Evolutionary conservation across 2,888 invertebrate species (phyloP).

Genomic region (Lasioglossum zephyrum): DNA sequence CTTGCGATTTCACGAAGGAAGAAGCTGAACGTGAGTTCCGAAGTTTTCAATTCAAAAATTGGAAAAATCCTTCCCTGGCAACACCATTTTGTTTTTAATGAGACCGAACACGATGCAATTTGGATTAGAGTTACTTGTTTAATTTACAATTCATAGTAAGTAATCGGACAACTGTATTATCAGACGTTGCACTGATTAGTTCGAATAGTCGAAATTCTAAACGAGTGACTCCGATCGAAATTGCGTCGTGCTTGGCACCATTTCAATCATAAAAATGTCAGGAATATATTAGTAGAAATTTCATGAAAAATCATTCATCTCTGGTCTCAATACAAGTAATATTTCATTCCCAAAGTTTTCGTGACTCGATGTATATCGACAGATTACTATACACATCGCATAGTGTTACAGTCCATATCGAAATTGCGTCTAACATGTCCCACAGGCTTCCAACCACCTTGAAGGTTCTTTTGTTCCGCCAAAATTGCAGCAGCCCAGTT

Average conservation of each 20-base stretch:
- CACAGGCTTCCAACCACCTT: not conserved
- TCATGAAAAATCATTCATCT: not conserved
- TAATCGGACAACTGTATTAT: not conserved
- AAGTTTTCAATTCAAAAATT: not conserved
- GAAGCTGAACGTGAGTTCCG: slow-evolving; percentile 74
- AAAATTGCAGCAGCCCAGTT: not conserved
- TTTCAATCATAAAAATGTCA: not conserved
- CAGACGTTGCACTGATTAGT: not conserved
- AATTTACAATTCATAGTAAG: too few species aligned
- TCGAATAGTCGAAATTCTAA: not conserved
- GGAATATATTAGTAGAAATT: not conserved
- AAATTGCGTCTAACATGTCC: not conserved
- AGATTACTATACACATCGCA: not conserved
- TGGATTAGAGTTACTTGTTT: too few species aligned
- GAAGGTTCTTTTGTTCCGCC: not conserved
- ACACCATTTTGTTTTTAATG: not conserved
- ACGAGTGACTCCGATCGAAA: not conserved
- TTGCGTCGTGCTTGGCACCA: not conserved
- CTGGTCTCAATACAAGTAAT: not conserved
- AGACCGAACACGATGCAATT: too few species aligned
- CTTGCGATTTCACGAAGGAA: slow-evolving; percentile 77
- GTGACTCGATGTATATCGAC: not conserved
- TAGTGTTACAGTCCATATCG: not conserved
- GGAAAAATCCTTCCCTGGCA: not conserved
- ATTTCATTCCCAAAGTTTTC: not conserved